Evolutionary conservation across 2,888 invertebrate species (phyloP).

Genomic region (Thysanoteuthis rhombus): DNA sequence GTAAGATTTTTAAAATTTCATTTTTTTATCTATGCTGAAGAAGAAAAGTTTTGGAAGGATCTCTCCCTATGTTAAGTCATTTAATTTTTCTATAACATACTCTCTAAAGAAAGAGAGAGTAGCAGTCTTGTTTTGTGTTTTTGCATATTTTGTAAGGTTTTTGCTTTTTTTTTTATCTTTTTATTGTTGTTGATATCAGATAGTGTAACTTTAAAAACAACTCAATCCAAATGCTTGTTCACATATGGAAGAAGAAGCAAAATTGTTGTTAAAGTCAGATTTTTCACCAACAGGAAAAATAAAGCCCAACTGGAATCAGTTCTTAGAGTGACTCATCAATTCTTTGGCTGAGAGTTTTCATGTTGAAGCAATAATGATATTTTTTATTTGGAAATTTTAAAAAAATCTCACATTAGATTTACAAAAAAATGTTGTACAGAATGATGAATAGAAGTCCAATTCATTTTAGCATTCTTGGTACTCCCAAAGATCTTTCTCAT

Average conservation of each 20-base stretch:
- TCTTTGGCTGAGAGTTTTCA: neutral
- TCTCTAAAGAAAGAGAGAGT: neutral
- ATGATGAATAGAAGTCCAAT: conserved; percentile 24
- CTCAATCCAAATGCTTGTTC: neutral
- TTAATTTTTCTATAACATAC: neutral
- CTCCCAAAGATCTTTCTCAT: conserved; percentile 98
- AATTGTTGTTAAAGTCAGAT: conserved; percentile 21
- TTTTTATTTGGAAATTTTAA: neutral
- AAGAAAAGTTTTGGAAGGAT: neutral
- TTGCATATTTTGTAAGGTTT: neutral
- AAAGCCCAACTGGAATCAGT: conserved; percentile 14
- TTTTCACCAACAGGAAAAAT: conserved; percentile 1
- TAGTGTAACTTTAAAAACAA: neutral
- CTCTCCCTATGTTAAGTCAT: neutral
- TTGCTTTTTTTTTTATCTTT: neutral
- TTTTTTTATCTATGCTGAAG: conserved; percentile 12
- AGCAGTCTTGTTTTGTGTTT: neutral
- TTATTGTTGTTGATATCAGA: conserved; percentile 1
- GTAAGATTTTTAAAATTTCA: neutral
- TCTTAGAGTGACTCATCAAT: conserved; percentile 12
- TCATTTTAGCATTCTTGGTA: conserved; percentile 50
- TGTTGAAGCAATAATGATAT: conserved; percentile 23
- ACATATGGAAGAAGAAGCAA: conserved; percentile 19
- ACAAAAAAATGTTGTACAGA: conserved; percentile 26
- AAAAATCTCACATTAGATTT: conserved; percentile 17